Evolutionary conservation across 2,113 vertebrate species (phyloP), one percentile per base, ranked within the genome.

Genomic region (Psophia crepitans): DNA sequence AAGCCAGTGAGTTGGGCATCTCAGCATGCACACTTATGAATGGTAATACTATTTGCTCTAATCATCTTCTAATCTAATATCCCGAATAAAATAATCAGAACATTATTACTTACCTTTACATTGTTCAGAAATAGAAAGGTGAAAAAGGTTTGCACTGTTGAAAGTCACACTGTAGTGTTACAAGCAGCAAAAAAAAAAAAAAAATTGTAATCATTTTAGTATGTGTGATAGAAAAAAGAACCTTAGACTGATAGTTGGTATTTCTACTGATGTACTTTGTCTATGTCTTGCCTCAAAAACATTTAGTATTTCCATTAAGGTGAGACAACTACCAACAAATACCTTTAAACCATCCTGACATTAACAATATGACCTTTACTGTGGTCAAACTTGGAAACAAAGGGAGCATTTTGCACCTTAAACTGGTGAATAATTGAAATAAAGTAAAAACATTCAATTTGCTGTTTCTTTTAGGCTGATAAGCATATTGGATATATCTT

Each of bases 401-500:
- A 58, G 1, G 3, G 11, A 22, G 6, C 2, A 48, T 48, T 73
- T 94, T 78, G 2, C 11, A 35, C 13, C 6, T 68, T 56, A 27
- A 68, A 64, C 3, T 35, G 12, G 12, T 54, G 39, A 79, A 64
- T 76, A 73, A 39, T 12, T 51, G 11, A 76, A 39, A 14, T 56
- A 39, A 26, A 12, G 4, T 22, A 15, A 64, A 60, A 81, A 54
- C 16, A 43, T 30, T 64, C 1, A 27, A 22, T 24, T 60, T 85
- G 5, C 5, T 86, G 9, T 51, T 66, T 57, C 26, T 90, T 79
- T 85, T 44, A 41, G 26, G 57, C 9, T 22, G 14, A 4, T 60
- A n/a, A 16, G 2, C 2, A 1, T 39, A 44, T 13, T 20, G 2
- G 6, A 24, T 51, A 8, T 35, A 26, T 7, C 5, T 14, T 39